These are phyloP conservation scores for Lycocerus yunnanus DNA, from an alignment of 2,888 invertebrate species.

Conservation along the genomic window DNA sequence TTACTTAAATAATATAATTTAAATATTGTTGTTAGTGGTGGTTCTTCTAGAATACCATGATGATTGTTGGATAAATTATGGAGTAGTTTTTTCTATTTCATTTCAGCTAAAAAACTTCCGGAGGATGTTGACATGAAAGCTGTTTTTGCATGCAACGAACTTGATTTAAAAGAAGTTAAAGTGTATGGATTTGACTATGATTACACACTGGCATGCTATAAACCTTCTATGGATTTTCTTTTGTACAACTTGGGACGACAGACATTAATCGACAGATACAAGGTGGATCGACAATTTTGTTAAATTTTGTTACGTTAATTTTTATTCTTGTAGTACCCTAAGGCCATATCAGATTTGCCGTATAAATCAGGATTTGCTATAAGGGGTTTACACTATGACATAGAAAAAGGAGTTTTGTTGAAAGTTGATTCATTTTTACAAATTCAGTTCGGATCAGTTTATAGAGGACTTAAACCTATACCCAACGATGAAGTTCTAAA, in stretches of 20 bases:
- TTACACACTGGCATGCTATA: slow-evolving; percentile 95
- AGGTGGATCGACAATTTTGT: slow-evolving; percentile 65
- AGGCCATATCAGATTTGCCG: slow-evolving; percentile 76
- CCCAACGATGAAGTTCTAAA: slow-evolving; percentile 82
- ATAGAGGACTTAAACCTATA: slow-evolving; percentile 81
- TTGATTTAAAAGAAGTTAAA: slow-evolving; percentile 87
- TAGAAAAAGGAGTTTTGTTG: slow-evolving; percentile 89
- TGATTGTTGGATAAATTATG: neutral
- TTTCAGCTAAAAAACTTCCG: slow-evolving; percentile 83
- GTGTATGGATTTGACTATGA: slow-evolving; percentile 99
- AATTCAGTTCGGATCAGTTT: slow-evolving; percentile 94
- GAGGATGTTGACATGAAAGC: slow-evolving; percentile 84
- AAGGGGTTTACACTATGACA: slow-evolving; percentile 97
- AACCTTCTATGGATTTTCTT: slow-evolving; percentile 83
- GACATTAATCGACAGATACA: slow-evolving; percentile 82
- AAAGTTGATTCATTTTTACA: slow-evolving; percentile 96
- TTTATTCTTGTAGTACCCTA: slow-evolving; percentile 76
- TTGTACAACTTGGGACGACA: slow-evolving; percentile 90
- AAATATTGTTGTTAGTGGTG: slow-evolving; percentile 6
- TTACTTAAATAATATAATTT: slow-evolving; percentile 36
- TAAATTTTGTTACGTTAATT: neutral
- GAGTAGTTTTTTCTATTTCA: slow-evolving; percentile 9
- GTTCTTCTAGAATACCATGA: slow-evolving; percentile 1
- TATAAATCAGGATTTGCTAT: slow-evolving; percentile 95
- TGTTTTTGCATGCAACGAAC: slow-evolving; percentile 96